A percentile compares a stretch with the other conserved stretches of the same genome.
Evolutionary conservation across 2,113 vertebrate genomes (phyloP).

Genomic region (Caracal caracal): DNA sequence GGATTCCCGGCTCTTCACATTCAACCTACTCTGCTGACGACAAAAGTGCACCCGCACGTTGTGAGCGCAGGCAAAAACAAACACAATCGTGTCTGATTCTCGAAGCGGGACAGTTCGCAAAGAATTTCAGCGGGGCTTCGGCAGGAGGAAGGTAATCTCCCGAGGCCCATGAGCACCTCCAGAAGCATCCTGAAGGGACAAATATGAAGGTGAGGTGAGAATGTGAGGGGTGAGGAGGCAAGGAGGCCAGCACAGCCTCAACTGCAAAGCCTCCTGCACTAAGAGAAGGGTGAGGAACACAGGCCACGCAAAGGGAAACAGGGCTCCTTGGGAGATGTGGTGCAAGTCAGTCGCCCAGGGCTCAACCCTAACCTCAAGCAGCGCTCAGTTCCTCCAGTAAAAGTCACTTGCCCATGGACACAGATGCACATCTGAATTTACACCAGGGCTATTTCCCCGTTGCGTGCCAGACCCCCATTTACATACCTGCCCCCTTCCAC

Average conservation of each 20-base stretch:
- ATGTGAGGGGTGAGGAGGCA: rapidly evolving
- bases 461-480: not conserved
- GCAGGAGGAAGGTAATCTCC: not conserved
- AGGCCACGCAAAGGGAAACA: rapidly evolving
- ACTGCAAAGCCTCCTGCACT: rapidly evolving
- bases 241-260: not conserved
- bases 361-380: not conserved
- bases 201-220: not conserved
- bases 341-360: not conserved
- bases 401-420: not conserved
- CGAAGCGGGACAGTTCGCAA: not conserved
- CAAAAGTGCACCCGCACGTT: not conserved
- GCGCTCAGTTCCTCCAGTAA: not conserved
- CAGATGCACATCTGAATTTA: not conserved
- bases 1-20: not conserved
- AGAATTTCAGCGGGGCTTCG: not conserved
- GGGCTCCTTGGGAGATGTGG: not conserved
- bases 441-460: not conserved
- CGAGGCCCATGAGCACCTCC: not conserved
- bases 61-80: not conserved
- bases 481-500: not conserved
- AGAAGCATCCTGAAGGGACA: not conserved
- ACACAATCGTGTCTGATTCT: not conserved
- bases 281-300: not conserved
- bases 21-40: not conserved